Percentiles rank a stretch among this genome's conserved stretches.
phyloP scores from a whole-genome alignment of 2,888 invertebrate species.

The Callyntrura sp. region DNA sequence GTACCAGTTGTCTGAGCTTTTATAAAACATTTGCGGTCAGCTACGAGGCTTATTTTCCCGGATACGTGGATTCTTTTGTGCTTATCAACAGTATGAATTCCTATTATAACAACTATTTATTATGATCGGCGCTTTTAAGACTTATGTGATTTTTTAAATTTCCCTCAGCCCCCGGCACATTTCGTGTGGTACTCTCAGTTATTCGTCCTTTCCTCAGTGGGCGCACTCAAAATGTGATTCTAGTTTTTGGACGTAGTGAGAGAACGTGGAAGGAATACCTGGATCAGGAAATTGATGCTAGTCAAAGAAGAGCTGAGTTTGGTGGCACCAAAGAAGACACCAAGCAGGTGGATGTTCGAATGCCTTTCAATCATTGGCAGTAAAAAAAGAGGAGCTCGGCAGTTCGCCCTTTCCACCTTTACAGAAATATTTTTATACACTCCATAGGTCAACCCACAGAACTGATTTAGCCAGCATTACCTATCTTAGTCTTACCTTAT shows the following conservation, averaged over 20 bases:
- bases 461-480: too few species aligned
- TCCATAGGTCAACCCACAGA: too few species aligned
- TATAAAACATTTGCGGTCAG: background rate
- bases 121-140: background rate
- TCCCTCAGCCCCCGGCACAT: slow-evolving; percentile 27
- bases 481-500: too few species aligned
- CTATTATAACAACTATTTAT: background rate
- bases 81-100: slow-evolving; percentile 47
- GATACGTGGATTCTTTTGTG: slow-evolving; percentile 44
- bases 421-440: too few species aligned
- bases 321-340: slow-evolving; percentile 30
- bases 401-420: too few species aligned
- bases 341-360: too few species aligned
- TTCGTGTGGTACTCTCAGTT: slow-evolving; percentile 5
- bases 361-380: too few species aligned
- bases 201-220: slow-evolving; percentile 19
- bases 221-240: background rate
- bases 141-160: background rate
- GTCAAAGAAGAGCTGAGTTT: slow-evolving; percentile 24
- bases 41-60: slow-evolving; percentile 41
- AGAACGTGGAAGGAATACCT: slow-evolving; percentile 19
- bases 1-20: slow-evolving; percentile 18
- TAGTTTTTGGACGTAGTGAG: slow-evolving; percentile 24
- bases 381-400: too few species aligned
- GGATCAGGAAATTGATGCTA: slow-evolving; percentile 11